Percentiles rank a stretch among this genome's conserved stretches.
Conservation (phyloP, 2,888 invertebrate species). For the Calameuta idolon region DNA sequence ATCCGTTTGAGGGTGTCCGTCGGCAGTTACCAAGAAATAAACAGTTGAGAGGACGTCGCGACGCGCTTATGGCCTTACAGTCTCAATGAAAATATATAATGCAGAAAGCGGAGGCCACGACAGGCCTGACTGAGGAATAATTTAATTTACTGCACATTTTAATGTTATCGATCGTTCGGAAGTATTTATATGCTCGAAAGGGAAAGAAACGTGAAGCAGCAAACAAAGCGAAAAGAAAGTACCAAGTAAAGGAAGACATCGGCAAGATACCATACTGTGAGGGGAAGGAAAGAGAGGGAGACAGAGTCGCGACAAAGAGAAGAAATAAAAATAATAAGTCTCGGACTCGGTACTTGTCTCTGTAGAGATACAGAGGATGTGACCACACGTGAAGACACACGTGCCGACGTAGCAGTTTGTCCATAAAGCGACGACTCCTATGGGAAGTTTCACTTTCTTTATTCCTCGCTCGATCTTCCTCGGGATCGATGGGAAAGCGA, state of each 20-base stretch:
- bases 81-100: conserved; percentile 36
- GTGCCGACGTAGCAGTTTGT: background rate
- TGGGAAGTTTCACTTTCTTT: too few species aligned
- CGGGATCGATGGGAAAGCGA: too few species aligned
- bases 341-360: background rate
- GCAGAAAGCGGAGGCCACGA: conserved; percentile 27
- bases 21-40: background rate
- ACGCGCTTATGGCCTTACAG: conserved; percentile 34
- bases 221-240: background rate
- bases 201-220: background rate
- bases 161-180: conserved; percentile 31
- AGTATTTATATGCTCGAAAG: background rate
- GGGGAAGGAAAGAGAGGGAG: background rate
- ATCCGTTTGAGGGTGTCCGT: background rate
- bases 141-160: conserved; percentile 37
- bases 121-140: conserved; percentile 34
- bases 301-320: background rate
- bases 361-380: too few species aligned
- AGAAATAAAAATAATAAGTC: background rate
- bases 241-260: background rate
- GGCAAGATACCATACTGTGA: background rate
- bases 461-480: too few species aligned
- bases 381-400: background rate
- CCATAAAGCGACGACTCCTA: background rate
- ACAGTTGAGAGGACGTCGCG: background rate